Percentiles rank a stretch among this genome's conserved stretches.
Evolutionary conservation across 2,113 vertebrate species (phyloP).

Genomic region (Australoheros scitulus): DNA sequence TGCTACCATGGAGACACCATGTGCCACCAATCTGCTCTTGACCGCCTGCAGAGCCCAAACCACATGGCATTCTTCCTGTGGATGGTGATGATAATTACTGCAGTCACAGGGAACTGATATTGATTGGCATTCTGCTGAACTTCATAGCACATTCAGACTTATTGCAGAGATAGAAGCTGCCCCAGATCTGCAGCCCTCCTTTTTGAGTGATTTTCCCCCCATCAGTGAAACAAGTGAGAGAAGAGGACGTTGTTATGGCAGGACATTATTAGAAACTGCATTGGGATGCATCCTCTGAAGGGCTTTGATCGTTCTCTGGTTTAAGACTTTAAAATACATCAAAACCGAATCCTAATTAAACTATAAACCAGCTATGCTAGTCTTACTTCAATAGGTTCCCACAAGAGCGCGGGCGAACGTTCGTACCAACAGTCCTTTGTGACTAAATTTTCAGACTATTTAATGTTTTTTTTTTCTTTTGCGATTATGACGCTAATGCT

Average conservation of each 20-base stretch:
- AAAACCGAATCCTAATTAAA: conserved; percentile 5
- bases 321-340: conserved; percentile 4
- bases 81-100: conserved; percentile 29
- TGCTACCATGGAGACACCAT: conserved; percentile 42
- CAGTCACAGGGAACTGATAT: conserved; percentile 18
- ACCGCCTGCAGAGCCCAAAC: conserved; percentile 14
- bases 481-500: background rate
- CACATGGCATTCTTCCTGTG: conserved; percentile 10
- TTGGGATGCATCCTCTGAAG: background rate
- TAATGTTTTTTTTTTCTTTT: background rate
- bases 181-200: background rate
- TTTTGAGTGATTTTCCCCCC: conserved; percentile 4
- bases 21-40: conserved; percentile 20
- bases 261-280: conserved; percentile 3
- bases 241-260: background rate
- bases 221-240: background rate
- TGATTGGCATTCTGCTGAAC: conserved; percentile 25
- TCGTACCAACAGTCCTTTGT: background rate
- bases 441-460: background rate
- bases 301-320: conserved; percentile 18
- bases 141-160: background rate
- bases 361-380: conserved; percentile 2
- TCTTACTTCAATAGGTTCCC: background rate
- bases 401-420: background rate
- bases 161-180: background rate